Percentiles rank a stretch among this genome's conserved stretches.
Conservation (phyloP, 2,888 invertebrate species). For the Proisotoma minuta region DNA sequence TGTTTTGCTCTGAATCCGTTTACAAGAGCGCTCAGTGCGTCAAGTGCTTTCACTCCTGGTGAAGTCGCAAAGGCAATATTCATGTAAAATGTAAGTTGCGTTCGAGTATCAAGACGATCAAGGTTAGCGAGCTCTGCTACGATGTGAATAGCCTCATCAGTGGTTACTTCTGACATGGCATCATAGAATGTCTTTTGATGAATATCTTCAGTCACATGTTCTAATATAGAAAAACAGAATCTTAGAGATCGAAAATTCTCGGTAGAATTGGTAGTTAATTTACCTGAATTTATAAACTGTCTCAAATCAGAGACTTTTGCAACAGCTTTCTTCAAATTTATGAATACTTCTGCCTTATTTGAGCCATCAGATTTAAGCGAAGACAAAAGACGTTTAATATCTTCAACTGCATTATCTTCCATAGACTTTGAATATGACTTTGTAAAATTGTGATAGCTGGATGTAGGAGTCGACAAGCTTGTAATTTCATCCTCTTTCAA, state of each 20-base stretch:
- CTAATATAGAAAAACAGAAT: no score
- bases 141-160: neutral
- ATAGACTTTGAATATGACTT: neutral
- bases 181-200: conserved; percentile 1
- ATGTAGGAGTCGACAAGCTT: neutral
- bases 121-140: neutral
- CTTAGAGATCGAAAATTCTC: no score
- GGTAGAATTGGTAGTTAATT: neutral
- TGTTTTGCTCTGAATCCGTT: neutral
- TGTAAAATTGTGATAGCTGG: conserved; percentile 11
- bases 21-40: conserved; percentile 5
- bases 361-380: neutral
- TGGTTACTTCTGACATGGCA: conserved; percentile 3
- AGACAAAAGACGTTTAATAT: neutral
- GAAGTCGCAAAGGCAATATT: conserved; percentile 8
- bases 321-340: conserved; percentile 2
- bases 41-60: conserved; percentile 13
- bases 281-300: neutral
- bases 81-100: conserved; percentile 5
- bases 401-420: conserved; percentile 6
- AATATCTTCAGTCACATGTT: neutral
- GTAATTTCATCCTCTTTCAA: conserved; percentile 6
- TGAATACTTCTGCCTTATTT: conserved; percentile 6
- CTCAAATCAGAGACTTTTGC: neutral
- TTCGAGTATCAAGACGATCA: neutral